These are phyloP conservation scores for Drosophila bifasciata DNA, from an alignment of 1,140 invertebrate genomes.

Conservation along the genomic window DNA sequence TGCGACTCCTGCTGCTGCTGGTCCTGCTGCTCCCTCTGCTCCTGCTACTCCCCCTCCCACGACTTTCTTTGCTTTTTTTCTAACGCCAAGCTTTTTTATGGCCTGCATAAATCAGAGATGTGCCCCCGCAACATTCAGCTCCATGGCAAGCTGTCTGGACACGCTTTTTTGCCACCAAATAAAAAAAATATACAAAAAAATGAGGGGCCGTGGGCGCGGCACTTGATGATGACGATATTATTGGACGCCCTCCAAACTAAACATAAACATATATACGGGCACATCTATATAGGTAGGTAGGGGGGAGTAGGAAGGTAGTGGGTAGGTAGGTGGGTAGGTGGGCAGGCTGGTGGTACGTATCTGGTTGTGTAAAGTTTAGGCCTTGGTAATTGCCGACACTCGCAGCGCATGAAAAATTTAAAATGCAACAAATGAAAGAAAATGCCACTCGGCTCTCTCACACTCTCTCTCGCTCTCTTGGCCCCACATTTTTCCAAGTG, in stretches of 20 bases:
- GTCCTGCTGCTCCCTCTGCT: slow-evolving; percentile 10
- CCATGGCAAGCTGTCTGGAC: slow-evolving; percentile 26
- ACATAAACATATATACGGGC: background rate
- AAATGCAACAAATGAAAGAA: slow-evolving; percentile 77
- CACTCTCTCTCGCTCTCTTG: no score
- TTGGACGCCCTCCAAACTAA: slow-evolving; percentile 14
- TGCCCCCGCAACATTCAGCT: slow-evolving; percentile 12
- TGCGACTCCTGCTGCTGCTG: background rate
- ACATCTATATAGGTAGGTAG: no score
- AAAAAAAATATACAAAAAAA: no score
- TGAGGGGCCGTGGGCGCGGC: slow-evolving; percentile 37
- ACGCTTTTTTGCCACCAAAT: background rate
- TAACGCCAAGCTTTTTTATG: slow-evolving; percentile 55
- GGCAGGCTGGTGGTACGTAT: no score
- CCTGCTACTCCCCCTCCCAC: slow-evolving; percentile 14
- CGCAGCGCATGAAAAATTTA: slow-evolving; percentile 72
- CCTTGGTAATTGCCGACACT: slow-evolving; percentile 66
- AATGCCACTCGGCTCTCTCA: slow-evolving; percentile 32
- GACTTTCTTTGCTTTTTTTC: slow-evolving; percentile 10
- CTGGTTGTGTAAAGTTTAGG: slow-evolving; percentile 46
- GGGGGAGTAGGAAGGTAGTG: no score
- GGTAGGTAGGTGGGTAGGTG: no score
- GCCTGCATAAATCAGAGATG: slow-evolving; percentile 59
- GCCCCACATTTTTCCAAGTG: slow-evolving; percentile 51
- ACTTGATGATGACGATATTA: slow-evolving; percentile 62